These are phyloP conservation scores for Triplophysa tibetana DNA, from an alignment of 2,113 vertebrate genomes.

Conservation along the genomic window DNA sequence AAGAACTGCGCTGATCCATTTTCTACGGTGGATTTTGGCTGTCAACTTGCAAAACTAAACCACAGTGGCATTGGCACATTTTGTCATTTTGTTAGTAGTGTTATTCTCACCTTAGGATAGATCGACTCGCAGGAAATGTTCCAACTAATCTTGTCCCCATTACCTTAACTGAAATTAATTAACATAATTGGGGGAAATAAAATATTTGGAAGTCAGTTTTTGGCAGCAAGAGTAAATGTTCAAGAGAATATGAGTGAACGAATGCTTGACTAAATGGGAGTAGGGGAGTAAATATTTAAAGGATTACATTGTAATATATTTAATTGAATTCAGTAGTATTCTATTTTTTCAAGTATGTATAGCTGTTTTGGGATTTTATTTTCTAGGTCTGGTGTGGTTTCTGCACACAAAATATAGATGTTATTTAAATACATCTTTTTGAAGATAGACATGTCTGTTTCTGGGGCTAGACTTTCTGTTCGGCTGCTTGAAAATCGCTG, in stretches of 20 bases:
- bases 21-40: neutral
- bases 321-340: no score
- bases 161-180: neutral
- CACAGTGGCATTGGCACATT: neutral
- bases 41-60: neutral
- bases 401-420: neutral
- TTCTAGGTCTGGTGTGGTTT: neutral
- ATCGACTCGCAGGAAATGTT: neutral
- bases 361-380: neutral
- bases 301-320: no score
- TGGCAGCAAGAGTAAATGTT: no score
- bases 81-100: neutral
- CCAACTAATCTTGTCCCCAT: slow-evolving; percentile 1
- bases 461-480: slow-evolving; percentile 3
- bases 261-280: no score
- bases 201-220: slow-evolving; percentile 1
- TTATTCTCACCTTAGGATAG: neutral
- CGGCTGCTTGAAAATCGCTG: neutral
- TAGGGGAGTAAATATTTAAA: no score
- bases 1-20: slow-evolving; percentile 3
- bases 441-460: neutral
- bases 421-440: neutral
- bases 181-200: neutral
- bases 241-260: no score
- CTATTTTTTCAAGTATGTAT: no score